Evolutionary conservation across 2,113 vertebrate genomes (phyloP).

Genomic region (Ictalurus punctatus): DNA sequence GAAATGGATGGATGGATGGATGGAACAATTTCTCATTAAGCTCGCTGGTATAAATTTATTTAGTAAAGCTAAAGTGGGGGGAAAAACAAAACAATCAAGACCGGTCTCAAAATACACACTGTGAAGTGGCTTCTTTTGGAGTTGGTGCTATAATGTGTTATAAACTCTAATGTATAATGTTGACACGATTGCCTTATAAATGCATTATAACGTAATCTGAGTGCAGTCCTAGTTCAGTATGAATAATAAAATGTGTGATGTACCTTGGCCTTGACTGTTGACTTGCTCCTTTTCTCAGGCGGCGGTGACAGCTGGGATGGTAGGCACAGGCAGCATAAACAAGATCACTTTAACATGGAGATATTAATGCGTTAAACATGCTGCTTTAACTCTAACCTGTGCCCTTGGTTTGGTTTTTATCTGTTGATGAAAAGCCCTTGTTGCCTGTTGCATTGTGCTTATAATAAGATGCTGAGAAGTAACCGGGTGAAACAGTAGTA

Average conservation of each 20-base stretch:
- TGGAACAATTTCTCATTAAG: not conserved
- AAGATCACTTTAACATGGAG: constrained; percentile 7
- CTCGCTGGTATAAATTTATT: not conserved
- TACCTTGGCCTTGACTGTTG: constrained; percentile 48
- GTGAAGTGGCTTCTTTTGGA: not conserved
- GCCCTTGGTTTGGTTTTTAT: constrained; percentile 3
- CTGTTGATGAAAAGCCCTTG: not conserved
- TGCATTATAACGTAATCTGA: not conserved
- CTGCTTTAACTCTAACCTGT: constrained; percentile 24
- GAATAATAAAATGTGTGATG: not conserved
- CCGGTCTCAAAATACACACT: not conserved
- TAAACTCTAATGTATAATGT: not conserved
- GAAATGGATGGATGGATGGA: too few relatives aligned
- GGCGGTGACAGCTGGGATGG: constrained; percentile 90
- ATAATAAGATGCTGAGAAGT: not conserved
- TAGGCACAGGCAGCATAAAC: constrained; percentile 61
- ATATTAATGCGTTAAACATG: not conserved
- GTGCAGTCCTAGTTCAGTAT: not conserved
- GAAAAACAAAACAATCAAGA: not conserved
- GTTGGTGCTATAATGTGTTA: not conserved
- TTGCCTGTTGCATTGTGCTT: constrained; percentile 23
- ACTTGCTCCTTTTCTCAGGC: constrained; percentile 76
- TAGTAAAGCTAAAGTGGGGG: not conserved
- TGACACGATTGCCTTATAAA: not conserved
- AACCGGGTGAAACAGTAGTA: not conserved